Percentiles rank a stretch among this genome's conserved stretches.
These are phyloP conservation scores for Simalia tracyae DNA, from an alignment of 2,797 vertebrate genomes.

Conservation along the genomic window DNA sequence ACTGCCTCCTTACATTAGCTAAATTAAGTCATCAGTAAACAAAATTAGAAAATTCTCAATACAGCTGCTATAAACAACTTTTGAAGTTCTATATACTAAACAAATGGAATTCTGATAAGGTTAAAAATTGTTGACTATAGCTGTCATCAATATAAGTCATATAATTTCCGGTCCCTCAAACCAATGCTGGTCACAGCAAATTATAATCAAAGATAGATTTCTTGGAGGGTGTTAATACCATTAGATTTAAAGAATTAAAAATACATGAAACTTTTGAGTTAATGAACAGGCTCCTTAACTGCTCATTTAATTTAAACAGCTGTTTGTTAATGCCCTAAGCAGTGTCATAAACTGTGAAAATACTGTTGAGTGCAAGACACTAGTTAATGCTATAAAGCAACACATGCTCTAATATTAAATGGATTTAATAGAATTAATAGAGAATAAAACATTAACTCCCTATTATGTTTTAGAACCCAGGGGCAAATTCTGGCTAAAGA, in stretches of 20 bases:
- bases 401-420: constrained; percentile 88
- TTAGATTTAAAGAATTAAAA: constrained; percentile 86
- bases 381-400: constrained; percentile 87
- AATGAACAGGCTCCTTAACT: constrained; percentile 87
- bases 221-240: constrained; percentile 81
- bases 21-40: constrained; percentile 85
- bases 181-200: constrained; percentile 74
- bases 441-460: constrained; percentile 85
- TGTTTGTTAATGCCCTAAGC: constrained; percentile 89
- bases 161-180: constrained; percentile 62
- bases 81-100: constrained; percentile 77
- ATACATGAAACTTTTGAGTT: constrained; percentile 88
- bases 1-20: constrained; percentile 83
- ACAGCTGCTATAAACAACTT: constrained; percentile 81
- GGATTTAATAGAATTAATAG: constrained; percentile 87
- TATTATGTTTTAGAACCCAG: constrained; percentile 84
- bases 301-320: constrained; percentile 89
- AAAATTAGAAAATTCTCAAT: constrained; percentile 81
- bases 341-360: constrained; percentile 88
- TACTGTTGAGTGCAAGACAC: constrained; percentile 86
- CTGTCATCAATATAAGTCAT: constrained; percentile 64
- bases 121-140: constrained; percentile 67
- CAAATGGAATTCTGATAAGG: constrained; percentile 71
- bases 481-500: constrained; percentile 82
- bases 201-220: constrained; percentile 84